phyloP scores from a whole-genome alignment of 1,140 invertebrate species.

The Thalassaphorura encarpata region DNA sequence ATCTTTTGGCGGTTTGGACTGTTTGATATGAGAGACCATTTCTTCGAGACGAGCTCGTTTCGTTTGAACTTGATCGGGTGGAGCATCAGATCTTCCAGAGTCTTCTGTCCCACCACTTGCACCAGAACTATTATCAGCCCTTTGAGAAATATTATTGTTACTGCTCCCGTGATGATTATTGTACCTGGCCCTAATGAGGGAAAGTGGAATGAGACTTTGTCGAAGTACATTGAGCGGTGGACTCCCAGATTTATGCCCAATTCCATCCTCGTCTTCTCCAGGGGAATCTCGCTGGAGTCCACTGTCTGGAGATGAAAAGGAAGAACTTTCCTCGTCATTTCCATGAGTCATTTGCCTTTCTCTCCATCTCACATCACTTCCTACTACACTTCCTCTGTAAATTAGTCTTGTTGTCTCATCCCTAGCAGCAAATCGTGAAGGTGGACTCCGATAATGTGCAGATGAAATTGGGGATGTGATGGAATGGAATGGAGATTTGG shows the following conservation, averaged over 20 bases:
- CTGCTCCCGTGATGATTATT: conserved; percentile 12
- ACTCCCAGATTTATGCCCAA: conserved; percentile 6
- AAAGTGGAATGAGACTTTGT: conserved; percentile 30
- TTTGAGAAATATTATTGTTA: too few species aligned
- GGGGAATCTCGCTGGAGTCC: conserved; percentile 31
- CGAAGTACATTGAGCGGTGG: conserved; percentile 3
- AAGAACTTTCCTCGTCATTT: conserved; percentile 18
- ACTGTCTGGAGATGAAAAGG: conserved; percentile 28
- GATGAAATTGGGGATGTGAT: not conserved
- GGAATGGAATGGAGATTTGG: conserved; percentile 2
- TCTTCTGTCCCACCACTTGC: not conserved
- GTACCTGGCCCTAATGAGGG: conserved; percentile 27
- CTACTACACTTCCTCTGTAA: not conserved
- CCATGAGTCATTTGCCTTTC: conserved; percentile 10
- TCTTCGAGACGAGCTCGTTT: conserved; percentile 32
- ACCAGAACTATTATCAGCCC: too few species aligned
- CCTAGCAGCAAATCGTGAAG: too few species aligned
- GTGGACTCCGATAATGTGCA: not conserved
- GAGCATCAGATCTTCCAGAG: not conserved
- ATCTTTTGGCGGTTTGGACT: conserved; percentile 9
- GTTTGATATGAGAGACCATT: conserved; percentile 32
- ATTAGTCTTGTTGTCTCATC: too few species aligned
- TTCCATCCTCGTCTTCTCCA: conserved; percentile 27
- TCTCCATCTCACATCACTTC: conserved; percentile 16
- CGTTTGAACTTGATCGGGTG: conserved; percentile 17